phyloP scores from a whole-genome alignment of 2,113 vertebrate species.

The Phasianus colchicus region DNA sequence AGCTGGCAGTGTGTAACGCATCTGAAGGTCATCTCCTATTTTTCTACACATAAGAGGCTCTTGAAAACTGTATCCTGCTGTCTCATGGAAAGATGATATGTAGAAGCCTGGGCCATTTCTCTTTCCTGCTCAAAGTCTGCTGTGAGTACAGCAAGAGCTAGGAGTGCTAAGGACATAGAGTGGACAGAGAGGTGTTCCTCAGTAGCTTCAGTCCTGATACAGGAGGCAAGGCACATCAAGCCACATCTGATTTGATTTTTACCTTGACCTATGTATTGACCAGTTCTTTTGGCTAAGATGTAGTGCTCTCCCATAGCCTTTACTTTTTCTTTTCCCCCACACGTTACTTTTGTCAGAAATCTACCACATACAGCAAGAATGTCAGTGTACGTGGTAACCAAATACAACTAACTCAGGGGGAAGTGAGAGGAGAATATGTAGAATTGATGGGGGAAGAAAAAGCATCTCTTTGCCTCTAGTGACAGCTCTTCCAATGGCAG shows the following conservation, averaged over 20 bases:
- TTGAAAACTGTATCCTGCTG: background rate
- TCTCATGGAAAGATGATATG: background rate
- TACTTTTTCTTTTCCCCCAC: background rate
- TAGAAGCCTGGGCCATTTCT: background rate
- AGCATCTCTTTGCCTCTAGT: background rate
- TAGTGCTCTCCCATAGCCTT: background rate
- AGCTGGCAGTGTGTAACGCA: accelerated
- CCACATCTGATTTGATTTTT: background rate
- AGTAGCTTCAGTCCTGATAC: background rate
- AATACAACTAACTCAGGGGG: background rate
- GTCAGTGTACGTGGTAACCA: background rate
- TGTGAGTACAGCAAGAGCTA: background rate
- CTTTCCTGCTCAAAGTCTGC: background rate
- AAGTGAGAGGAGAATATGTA: background rate
- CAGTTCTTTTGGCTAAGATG: background rate
- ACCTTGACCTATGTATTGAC: background rate
- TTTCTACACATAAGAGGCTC: background rate
- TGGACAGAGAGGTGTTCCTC: background rate
- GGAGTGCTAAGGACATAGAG: background rate
- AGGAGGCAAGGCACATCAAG: background rate
- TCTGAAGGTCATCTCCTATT: background rate
- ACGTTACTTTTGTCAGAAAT: background rate
- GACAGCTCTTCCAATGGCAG: background rate
- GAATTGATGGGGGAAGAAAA: background rate
- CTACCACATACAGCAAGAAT: background rate